Evolutionary conservation across 35 echinoderm and acorn worm species (phyloP).

Genomic region (Heliocidaris tuberculata): DNA sequence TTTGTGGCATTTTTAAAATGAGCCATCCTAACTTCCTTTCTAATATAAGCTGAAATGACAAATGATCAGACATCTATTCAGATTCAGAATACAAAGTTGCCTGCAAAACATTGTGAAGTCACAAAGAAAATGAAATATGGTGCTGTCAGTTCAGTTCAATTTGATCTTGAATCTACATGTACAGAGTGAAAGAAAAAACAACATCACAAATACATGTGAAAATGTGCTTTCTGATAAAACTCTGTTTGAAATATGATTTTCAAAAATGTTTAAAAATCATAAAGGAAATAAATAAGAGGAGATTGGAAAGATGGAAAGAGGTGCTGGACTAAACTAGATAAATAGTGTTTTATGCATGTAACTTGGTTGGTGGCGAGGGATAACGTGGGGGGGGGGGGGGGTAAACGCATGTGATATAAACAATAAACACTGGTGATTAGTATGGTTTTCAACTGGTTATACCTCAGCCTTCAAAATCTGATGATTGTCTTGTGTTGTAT

Average conservation of each 20-base stretch:
- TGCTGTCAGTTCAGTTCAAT: background rate
- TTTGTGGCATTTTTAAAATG: no score
- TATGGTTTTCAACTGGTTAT: background rate
- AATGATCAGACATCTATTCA: no score
- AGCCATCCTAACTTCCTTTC: no score
- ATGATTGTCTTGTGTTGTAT: slow-evolving; percentile 69
- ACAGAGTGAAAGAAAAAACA: background rate
- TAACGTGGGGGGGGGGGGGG: background rate
- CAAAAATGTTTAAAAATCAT: background rate
- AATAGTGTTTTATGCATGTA: background rate
- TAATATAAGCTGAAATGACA: no score
- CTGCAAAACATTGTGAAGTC: no score
- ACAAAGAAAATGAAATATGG: background rate
- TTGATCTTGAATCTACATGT: background rate
- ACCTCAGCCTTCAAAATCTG: slow-evolving; percentile 80
- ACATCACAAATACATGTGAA: background rate
- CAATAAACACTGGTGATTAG: background rate
- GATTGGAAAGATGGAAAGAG: background rate
- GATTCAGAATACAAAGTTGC: no score
- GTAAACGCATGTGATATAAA: background rate
- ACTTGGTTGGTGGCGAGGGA: background rate
- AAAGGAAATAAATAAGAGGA: background rate
- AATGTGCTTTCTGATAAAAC: background rate
- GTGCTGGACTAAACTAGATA: background rate
- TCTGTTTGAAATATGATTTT: background rate